phyloP scores from a whole-genome alignment of 2,797 vertebrate genomes.

The Poeciliopsis turneri region DNA sequence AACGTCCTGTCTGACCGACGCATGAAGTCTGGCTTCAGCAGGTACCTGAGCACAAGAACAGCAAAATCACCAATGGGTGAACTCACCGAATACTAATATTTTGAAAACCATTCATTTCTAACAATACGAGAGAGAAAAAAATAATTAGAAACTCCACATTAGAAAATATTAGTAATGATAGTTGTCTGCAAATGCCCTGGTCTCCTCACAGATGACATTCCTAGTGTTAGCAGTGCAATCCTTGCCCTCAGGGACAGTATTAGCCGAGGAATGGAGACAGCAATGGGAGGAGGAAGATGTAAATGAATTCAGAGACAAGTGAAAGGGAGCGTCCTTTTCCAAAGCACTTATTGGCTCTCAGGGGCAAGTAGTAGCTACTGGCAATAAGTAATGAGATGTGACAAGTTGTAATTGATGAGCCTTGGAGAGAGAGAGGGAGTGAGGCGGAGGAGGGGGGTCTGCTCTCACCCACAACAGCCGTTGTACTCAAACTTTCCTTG shows the following conservation, averaged over 20 bases:
- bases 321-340: constrained; percentile 53
- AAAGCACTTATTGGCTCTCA: constrained; percentile 61
- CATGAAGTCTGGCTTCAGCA: constrained; percentile 98
- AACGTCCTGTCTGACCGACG: constrained; percentile 94
- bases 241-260: constrained; percentile 51
- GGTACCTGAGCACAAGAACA: constrained; percentile 69
- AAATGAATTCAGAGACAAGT: constrained; percentile 56
- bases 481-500: constrained; percentile 99
- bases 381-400: constrained; percentile 81
- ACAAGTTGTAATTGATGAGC: constrained; percentile 79
- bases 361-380: constrained; percentile 67
- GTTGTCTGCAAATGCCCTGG: constrained; percentile 52
- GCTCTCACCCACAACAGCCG: constrained; percentile 96
- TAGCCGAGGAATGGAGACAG: constrained; percentile 42
- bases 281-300: constrained; percentile 45
- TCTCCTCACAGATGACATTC: constrained; percentile 63
- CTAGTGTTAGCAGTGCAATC: constrained; percentile 64
- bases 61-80: constrained; percentile 1
- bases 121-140: background rate
- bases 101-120: constrained; percentile 1
- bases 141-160: background rate
- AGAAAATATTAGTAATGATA: constrained; percentile 46
- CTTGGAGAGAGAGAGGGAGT: constrained; percentile 29
- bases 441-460: constrained; percentile 9
- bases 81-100: constrained; percentile 6